Evolutionary conservation across 2,888 invertebrate species (phyloP).

Genomic region (Drosophila monieri): DNA sequence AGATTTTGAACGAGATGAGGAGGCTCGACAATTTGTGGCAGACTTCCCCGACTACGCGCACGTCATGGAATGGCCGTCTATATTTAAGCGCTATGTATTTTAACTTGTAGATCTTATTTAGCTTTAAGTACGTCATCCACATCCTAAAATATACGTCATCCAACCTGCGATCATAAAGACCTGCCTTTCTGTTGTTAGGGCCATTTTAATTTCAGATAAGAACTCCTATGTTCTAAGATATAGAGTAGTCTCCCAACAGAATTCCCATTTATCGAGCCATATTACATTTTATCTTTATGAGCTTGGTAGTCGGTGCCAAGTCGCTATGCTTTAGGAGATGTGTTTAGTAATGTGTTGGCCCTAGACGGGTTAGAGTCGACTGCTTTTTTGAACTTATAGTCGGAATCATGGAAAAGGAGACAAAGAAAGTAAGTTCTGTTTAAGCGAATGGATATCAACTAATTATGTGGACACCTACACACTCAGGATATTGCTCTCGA

Average conservation of each 20-base stretch:
- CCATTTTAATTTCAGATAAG: neutral
- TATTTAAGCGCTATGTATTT: slow-evolving; percentile 84
- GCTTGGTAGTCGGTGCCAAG: neutral
- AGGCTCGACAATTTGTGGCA: slow-evolving; percentile 83
- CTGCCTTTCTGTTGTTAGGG: neutral
- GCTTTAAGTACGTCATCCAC: neutral
- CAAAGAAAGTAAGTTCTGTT: neutral
- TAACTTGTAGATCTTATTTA: slow-evolving; percentile 18
- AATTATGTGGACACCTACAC: neutral
- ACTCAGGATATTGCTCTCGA: neutral
- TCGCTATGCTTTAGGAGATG: no score
- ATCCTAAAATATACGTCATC: slow-evolving; percentile 10
- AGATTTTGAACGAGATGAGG: slow-evolving; percentile 83
- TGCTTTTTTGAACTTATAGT: neutral
- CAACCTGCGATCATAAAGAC: slow-evolving; percentile 7
- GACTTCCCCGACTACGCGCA: slow-evolving; percentile 85
- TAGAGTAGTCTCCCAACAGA: neutral
- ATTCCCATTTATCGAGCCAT: neutral
- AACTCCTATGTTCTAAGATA: neutral
- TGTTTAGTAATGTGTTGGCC: neutral
- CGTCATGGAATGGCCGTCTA: slow-evolving; percentile 85
- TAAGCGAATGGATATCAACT: neutral
- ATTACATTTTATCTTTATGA: slow-evolving; percentile 1
- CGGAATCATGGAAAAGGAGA: neutral
- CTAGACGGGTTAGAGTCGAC: neutral